Conservation (phyloP, 2,888 invertebrate species). For the Habrosyne pyritoides region DNA sequence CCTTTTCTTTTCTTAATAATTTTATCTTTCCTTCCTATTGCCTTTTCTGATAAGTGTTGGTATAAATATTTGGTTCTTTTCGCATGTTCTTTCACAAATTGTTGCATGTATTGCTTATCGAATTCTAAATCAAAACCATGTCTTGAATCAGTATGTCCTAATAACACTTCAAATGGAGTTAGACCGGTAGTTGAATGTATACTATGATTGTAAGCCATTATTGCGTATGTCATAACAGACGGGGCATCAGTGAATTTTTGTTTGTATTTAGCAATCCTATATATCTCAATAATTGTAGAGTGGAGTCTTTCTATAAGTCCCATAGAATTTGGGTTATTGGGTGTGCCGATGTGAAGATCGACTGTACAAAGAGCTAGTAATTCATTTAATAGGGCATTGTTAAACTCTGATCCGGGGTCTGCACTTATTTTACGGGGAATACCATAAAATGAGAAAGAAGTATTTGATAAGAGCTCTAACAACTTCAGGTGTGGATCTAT, state of each 20-base stretch:
- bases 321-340: constrained; percentile 33
- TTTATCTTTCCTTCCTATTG: constrained; percentile 14
- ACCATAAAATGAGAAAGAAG: no score
- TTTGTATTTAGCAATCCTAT: constrained; percentile 34
- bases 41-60: constrained; percentile 18
- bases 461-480: no score
- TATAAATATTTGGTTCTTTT: constrained; percentile 25
- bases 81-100: constrained; percentile 30
- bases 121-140: constrained; percentile 24
- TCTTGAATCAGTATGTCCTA: no score
- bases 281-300: constrained; percentile 31
- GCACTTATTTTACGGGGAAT: no score
- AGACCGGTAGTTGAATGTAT: constrained; percentile 27
- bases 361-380: constrained; percentile 26
- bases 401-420: constrained; percentile 28
- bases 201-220: constrained; percentile 33
- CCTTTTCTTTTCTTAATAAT: constrained; percentile 14
- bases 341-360: constrained; percentile 30
- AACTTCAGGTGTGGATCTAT: no score
- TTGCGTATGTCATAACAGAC: constrained; percentile 31
- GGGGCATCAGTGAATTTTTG: constrained; percentile 24
- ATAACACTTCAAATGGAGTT: no score
- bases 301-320: no score
- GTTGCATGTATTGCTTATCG: constrained; percentile 26
- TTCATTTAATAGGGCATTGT: constrained; percentile 31